Base-by-base conservation (phyloP, 2,888 invertebrate species). In the Blera fallax region DNA sequence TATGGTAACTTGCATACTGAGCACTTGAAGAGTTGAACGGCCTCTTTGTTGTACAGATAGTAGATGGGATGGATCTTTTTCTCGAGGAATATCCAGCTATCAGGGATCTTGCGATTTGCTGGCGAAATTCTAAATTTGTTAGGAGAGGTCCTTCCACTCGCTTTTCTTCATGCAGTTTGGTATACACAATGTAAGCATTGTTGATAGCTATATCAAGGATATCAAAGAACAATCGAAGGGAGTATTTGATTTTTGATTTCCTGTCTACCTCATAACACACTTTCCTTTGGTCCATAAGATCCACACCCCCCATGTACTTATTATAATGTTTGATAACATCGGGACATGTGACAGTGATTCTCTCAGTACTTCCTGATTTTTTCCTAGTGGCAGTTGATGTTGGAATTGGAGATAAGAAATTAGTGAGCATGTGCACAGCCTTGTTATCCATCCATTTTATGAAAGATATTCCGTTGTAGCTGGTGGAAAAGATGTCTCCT, bases 221-320 rank as follows among this genome's bases (percentile, higher is more conserved):
- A 48, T 76, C 65, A 32, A 77, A 77, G 60, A 81, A 72, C 14
- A 81, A 16, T 0, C 73, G 56, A 5, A 65, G 24, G n/a, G 65
- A 80, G 16, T 60, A 80, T 45, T 77, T 70, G 11, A 52, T 64
- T 80, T 85, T 80, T 1, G 60, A n/a, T 62, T 50, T 72, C 8
- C 67, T 43, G 16, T 87, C 78, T 7, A 74, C 18, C 7, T 16
- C 18, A 14, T 18, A 45, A 7, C 16, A 69, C 10, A 74, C 78
- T 45, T 87, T 82, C 1, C 72, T 54, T 37, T 78, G 82, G 34
- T 87, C 62, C 74, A 81, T 81, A 3, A 74, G 60, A 24, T 74
- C 67, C 3, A 74, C 74, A 21, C 67, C 74, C 3, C 80, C 58
- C 73, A 79, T 70, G 34, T 72, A 6, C 29, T 62, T 32, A 29